phyloP scores from a whole-genome alignment of 2,113 vertebrate genomes.

The Indicator indicator region DNA sequence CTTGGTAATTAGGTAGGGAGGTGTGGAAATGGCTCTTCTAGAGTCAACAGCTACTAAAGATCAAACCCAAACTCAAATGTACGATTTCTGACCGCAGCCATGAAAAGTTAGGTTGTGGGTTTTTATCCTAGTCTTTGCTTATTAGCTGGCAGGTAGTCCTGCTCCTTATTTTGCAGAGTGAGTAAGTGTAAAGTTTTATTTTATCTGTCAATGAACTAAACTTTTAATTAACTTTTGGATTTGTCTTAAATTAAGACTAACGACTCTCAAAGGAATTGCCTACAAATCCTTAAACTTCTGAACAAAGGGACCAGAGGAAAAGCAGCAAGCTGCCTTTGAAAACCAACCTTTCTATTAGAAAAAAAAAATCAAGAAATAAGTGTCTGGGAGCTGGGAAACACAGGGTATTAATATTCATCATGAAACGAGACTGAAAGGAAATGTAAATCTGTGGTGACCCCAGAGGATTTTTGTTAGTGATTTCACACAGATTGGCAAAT shows the following conservation, averaged over 20 bases:
- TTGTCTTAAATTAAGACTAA: slow-evolving; percentile 49
- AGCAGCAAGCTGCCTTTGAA: slow-evolving; percentile 24
- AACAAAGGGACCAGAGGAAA: slow-evolving; percentile 25
- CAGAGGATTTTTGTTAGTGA: not conserved
- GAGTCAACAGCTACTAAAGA: slow-evolving; percentile 27
- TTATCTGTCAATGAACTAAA: slow-evolving; percentile 52
- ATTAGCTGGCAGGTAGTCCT: slow-evolving; percentile 20
- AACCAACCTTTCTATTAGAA: not conserved
- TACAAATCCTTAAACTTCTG: slow-evolving; percentile 41
- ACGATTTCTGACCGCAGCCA: not conserved
- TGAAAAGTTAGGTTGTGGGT: not conserved
- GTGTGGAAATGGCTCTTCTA: not conserved
- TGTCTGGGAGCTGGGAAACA: not conserved
- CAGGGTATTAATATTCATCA: slow-evolving; percentile 14
- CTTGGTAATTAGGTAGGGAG: slow-evolving; percentile 17
- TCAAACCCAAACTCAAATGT: not conserved
- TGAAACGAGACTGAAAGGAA: not conserved
- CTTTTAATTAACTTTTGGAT: slow-evolving; percentile 61
- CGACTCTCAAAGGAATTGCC: slow-evolving; percentile 45
- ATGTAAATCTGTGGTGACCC: not conserved
- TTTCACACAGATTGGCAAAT: slow-evolving; percentile 15
- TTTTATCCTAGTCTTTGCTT: slow-evolving; percentile 3
- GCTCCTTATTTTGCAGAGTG: slow-evolving; percentile 40
- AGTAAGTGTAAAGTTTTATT: slow-evolving; percentile 45
- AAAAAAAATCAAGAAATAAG: slow-evolving; percentile 6